Evolutionary conservation across 1,140 invertebrate species (phyloP).

Genomic region (Pseudachorutes palmiensis): DNA sequence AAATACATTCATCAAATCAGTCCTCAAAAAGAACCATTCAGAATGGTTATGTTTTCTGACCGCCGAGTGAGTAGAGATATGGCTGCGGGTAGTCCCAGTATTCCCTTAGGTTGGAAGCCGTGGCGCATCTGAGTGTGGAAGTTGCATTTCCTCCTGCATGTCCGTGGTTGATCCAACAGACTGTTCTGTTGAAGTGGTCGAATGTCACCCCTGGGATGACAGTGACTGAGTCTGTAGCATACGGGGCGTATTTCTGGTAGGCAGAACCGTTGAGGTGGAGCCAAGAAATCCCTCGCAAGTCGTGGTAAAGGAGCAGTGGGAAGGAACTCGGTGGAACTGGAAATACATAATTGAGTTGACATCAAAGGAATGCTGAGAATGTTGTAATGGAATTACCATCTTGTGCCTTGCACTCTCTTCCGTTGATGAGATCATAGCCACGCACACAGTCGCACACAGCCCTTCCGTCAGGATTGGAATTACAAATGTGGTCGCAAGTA

Average conservation of each 20-base stretch:
- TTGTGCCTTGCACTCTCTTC: conserved; percentile 52
- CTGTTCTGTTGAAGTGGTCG: conserved; percentile 29
- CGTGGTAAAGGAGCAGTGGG: conserved; percentile 50
- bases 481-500: conserved; percentile 70
- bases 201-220: conserved; percentile 48
- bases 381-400: conserved; percentile 52
- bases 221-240: conserved; percentile 44
- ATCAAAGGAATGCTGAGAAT: conserved; percentile 6
- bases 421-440: conserved; percentile 56
- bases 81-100: conserved; percentile 51
- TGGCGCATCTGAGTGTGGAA: conserved; percentile 51
- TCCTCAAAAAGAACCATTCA: too few species aligned
- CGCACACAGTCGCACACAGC: conserved; percentile 65
- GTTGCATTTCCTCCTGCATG: too few species aligned
- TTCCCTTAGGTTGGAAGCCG: conserved; percentile 52
- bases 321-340: conserved; percentile 48
- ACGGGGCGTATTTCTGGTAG: conserved; percentile 43
- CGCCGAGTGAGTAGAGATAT: conserved; percentile 50
- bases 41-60: conserved; percentile 42
- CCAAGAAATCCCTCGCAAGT: conserved; percentile 48
- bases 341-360: conserved; percentile 13
- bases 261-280: conserved; percentile 49
- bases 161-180: conserved; percentile 61
- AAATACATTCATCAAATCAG: too few species aligned
- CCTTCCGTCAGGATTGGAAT: conserved; percentile 56